Conservation (phyloP, 37 sponge, comb jelly and placozoan genomes). For the Halichondria panicea region DNA sequence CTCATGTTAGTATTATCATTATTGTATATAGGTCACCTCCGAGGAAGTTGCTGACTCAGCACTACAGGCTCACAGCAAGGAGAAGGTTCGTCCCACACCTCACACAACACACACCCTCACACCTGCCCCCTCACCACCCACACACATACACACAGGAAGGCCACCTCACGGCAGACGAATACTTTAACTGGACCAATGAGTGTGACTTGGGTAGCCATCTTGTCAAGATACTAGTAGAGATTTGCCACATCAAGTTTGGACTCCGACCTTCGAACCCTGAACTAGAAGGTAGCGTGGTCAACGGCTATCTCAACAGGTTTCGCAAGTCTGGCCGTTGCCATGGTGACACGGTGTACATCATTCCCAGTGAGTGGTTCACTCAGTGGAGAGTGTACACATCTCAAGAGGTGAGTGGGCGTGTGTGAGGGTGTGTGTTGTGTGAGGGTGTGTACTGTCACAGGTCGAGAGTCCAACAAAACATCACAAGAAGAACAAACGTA, state of each 20-base stretch:
- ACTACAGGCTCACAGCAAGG: background rate
- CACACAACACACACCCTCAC: too few species aligned
- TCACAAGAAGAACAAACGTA: slow-evolving; percentile 32
- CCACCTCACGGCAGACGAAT: slow-evolving; percentile 30
- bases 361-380: slow-evolving; percentile 68
- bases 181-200: slow-evolving; percentile 35
- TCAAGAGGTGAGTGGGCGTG: slow-evolving; percentile 40
- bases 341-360: slow-evolving; percentile 77
- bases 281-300: slow-evolving; percentile 67
- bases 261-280: slow-evolving; percentile 36
- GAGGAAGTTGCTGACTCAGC: background rate
- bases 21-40: too few species aligned
- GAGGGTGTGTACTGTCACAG: background rate
- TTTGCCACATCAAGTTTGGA: slow-evolving; percentile 75
- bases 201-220: slow-evolving; percentile 7
- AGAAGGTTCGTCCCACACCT: background rate
- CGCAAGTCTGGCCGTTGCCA: slow-evolving; percentile 6
- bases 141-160: slow-evolving; percentile 22
- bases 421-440: background rate
- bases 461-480: background rate
- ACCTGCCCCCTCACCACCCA: background rate
- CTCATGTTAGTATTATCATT: too few species aligned
- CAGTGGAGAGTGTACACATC: slow-evolving; percentile 56
- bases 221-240: slow-evolving; percentile 37
- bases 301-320: slow-evolving; percentile 69